Base-by-base conservation (phyloP, 2,113 vertebrate genomes). In the Rattus rattus region DNA sequence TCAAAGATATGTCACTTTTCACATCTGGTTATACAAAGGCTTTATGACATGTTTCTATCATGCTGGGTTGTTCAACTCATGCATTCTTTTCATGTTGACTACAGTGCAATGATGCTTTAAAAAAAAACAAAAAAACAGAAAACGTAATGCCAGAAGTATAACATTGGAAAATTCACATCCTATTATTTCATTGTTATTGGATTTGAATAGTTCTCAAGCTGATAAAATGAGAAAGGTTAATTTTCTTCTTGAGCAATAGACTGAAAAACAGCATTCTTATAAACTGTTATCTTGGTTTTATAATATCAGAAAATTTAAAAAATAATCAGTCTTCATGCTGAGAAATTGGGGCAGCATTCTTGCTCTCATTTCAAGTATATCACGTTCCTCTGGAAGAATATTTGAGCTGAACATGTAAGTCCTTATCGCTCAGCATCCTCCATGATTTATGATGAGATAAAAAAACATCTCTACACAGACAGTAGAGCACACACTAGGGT, bases 221-320 rank as follows among this genome's bases (percentile, higher is more conserved):
- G 67, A 89, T 93, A 89, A 95, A 97, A 95, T 79, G 81, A 96
- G 90, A 89, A 97, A 92, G 65, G 88, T 91, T 96, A 94, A 98
- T 97, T 97, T 97, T 94, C 94, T 96, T 88, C 97, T 90, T 92
- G 92, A 95, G 93, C 93, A 97, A 81, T 96, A 77, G 85, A 95
- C 90, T 94, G 90, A 81, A 97, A 96, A 97, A 84, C 28, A 97
- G 85, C 56, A 86, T 96, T 97, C 81, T 95, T 92, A 77, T 92
- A 95, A 95, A 96, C 81, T 77, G 86, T 91, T 91, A 84, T 96
- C 83, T 92, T 96, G 77, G 88, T 94, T 92, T 96, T 75, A 96
- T 87, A 95, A 67, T 97, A 96, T 80, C 14, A 89, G 24, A 36
- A 90, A 88, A 43, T 92, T 95, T 94, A 89, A 92, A 96, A 96